Percentiles rank a stretch among this genome's conserved stretches.
Conservation (phyloP, 2,113 vertebrate genomes). For the Apus apus region DNA sequence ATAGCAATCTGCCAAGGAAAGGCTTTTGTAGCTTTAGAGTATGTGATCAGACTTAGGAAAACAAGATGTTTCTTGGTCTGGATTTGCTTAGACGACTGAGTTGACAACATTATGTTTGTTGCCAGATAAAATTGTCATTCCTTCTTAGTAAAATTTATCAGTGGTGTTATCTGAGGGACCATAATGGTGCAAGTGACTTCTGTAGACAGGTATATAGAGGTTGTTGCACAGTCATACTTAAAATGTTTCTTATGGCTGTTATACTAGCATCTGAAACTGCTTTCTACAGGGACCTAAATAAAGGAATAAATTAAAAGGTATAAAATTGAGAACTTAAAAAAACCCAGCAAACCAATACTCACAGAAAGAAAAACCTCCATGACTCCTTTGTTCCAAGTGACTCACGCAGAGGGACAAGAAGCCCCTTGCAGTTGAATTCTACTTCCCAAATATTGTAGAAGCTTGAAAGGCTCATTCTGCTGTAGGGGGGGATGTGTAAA, state of each 20-base stretch:
- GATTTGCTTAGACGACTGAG: not conserved
- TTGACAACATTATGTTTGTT: not conserved
- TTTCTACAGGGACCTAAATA: not conserved
- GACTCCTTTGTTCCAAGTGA: not conserved
- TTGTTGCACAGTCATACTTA: not conserved
- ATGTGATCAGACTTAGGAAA: not conserved
- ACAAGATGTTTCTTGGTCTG: not conserved
- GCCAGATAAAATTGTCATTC: not conserved
- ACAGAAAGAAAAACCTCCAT: not conserved
- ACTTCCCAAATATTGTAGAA: not conserved
- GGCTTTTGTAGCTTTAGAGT: not conserved
- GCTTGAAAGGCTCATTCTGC: not conserved
- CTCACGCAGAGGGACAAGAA: not conserved
- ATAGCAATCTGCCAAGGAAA: not conserved
- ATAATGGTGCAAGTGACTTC: not conserved
- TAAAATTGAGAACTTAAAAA: not conserved
- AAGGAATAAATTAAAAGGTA: not conserved
- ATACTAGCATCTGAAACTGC: not conserved
- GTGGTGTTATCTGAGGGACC: not conserved
- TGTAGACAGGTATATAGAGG: not conserved
- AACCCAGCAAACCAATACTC: accelerated
- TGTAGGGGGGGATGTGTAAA: not conserved
- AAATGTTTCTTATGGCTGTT: not conserved
- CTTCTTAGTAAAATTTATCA: not conserved
- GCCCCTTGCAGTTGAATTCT: not conserved